Percentiles rank a stretch among this genome's conserved stretches.
These are phyloP conservation scores for Otocyon megalotis DNA, from an alignment of 2,113 vertebrate species.

Conservation along the genomic window DNA sequence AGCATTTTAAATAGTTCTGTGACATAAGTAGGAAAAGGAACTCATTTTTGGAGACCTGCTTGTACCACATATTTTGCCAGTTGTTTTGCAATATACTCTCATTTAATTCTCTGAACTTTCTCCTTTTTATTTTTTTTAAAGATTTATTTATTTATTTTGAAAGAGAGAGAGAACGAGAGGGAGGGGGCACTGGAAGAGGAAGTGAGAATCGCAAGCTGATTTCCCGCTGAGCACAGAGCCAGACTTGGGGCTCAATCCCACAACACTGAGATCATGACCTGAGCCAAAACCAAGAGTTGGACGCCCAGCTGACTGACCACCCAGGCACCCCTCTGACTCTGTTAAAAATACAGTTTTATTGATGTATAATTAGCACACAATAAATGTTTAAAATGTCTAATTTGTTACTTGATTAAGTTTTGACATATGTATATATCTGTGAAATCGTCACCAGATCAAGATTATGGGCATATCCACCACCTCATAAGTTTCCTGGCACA, in stretches of 20 bases:
- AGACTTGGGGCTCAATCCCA: background rate
- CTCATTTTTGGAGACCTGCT: background rate
- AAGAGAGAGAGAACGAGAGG: background rate
- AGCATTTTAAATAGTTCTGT: background rate
- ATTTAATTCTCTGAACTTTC: background rate
- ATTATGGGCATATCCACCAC: background rate
- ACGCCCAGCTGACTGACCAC: background rate
- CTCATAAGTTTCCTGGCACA: background rate
- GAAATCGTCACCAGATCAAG: background rate
- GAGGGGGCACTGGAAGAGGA: background rate
- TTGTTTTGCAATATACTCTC: conserved; percentile 2
- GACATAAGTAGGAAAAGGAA: background rate
- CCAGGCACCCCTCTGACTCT: background rate
- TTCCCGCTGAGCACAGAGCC: background rate
- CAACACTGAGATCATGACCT: background rate
- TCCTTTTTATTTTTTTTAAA: background rate
- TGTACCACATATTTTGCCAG: background rate
- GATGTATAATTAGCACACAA: background rate
- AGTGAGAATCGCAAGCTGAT: background rate
- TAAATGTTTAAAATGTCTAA: background rate
- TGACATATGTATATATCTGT: background rate
- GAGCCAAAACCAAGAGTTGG: background rate
- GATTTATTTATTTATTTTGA: background rate
- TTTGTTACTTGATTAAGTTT: background rate
- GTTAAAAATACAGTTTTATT: background rate